Conservation (phyloP, 2,113 vertebrate species). For the Gymnobelideus leadbeateri region DNA sequence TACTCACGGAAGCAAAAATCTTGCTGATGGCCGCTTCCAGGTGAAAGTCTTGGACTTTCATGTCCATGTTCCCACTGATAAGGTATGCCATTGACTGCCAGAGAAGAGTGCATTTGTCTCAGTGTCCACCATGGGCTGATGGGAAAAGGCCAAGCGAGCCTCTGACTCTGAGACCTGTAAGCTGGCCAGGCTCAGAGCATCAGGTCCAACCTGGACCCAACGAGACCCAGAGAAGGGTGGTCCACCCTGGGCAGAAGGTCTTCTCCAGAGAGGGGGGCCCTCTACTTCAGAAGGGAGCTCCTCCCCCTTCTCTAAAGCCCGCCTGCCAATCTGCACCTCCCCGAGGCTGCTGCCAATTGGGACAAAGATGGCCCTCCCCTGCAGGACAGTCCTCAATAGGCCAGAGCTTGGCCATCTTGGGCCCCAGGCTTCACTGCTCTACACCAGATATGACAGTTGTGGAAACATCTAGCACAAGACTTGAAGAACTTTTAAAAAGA, state of each 20-base stretch:
- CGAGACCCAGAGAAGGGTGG: not conserved
- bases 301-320: too few relatives aligned
- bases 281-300: too few relatives aligned
- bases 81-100: not conserved
- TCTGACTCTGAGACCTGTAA: not conserved
- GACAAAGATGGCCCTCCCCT: too few relatives aligned
- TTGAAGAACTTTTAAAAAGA: slow-evolving; percentile 36
- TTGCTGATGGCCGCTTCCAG: slow-evolving; percentile 29
- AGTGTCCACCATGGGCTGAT: not conserved
- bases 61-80: slow-evolving; percentile 22
- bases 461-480: slow-evolving; percentile 30
- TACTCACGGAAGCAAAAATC: slow-evolving; percentile 7
- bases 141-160: not conserved
- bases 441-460: not conserved
- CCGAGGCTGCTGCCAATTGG: too few relatives aligned
- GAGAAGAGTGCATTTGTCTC: not conserved
- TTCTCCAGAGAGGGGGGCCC: not conserved
- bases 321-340: not conserved
- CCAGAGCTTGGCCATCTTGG: not conserved
- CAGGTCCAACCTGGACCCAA: too few relatives aligned
- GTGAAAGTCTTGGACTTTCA: slow-evolving; percentile 36
- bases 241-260: not conserved
- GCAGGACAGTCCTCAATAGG: too few relatives aligned
- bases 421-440: not conserved
- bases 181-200: not conserved